Evolutionary conservation across 2,888 invertebrate species (phyloP).

Genomic region (Hipparchia sbordonii): DNA sequence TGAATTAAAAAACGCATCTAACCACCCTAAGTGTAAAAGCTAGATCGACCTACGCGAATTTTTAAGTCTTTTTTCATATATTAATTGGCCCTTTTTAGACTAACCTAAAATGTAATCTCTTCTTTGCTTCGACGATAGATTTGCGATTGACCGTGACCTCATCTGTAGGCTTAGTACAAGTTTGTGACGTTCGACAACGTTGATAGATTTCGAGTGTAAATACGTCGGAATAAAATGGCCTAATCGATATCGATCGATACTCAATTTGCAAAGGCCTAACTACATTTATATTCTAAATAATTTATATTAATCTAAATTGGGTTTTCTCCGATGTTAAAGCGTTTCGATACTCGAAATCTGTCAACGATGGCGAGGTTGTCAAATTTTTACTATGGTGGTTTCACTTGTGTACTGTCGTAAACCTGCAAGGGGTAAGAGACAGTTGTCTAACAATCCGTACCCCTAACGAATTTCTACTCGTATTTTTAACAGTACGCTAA

Average conservation of each 20-base stretch:
- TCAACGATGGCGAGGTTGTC: too few relatives aligned
- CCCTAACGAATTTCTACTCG: neutral
- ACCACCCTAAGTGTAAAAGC: constrained; percentile 69
- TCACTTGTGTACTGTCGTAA: too few relatives aligned
- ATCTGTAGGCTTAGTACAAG: neutral
- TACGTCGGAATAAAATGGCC: too few relatives aligned
- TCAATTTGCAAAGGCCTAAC: too few relatives aligned
- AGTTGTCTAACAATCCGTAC: neutral
- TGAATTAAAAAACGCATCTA: constrained; percentile 54
- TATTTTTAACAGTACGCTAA: neutral
- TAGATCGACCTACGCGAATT: constrained; percentile 58
- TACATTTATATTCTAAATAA: too few relatives aligned
- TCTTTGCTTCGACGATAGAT: neutral
- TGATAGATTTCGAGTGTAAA: too few relatives aligned
- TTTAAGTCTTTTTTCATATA: constrained; percentile 49
- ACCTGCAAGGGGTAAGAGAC: neutral
- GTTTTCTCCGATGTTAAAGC: too few relatives aligned
- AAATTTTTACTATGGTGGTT: too few relatives aligned
- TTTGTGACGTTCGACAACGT: too few relatives aligned
- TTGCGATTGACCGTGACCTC: neutral
- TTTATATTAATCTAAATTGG: too few relatives aligned
- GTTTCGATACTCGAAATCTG: too few relatives aligned
- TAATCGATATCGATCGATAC: too few relatives aligned
- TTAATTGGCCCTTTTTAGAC: constrained; percentile 39
- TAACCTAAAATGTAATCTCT: constrained; percentile 28